Base-by-base conservation (phyloP, 2,888 invertebrate species). In the Odontothrips loti region DNA sequence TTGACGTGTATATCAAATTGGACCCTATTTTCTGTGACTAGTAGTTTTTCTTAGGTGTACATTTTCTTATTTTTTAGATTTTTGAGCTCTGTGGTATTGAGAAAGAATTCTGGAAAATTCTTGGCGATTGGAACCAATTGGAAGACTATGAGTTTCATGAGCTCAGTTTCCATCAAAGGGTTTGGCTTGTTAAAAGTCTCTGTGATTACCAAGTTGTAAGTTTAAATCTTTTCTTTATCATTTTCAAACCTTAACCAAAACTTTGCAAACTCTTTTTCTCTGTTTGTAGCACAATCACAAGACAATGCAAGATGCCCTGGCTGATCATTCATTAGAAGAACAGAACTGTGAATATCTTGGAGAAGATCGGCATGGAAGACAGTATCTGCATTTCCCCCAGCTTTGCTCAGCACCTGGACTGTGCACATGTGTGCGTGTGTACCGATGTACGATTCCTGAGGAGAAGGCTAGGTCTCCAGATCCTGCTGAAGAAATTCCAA, bases 181-280 rank as follows among this genome's bases (percentile, higher is more conserved):
- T 90, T 12, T 91, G 90, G 90, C 86, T 91, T 75, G 84, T 91
- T 68, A 91, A 91, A 86, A 87, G 89, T 63, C 86, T 91, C 78
- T 91, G 91, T 87, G 91, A 91, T 84, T 82, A 83, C 81, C 75
- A 83, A 15, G 79, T 83, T 81, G 85, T 85, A 83, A 83, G 84
- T 83, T 20, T 23, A n/a, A 78, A 29, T 20, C 47, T 48, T 3
- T 23, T 80, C n/a, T 80, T 29, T 79, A 58, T 12, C 68, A 29
- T 20, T 34, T 43, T 23, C 17, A 79, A 68, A 43, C 47, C 20
- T 47, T 27, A 79, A 68, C 58, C 0, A 58, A 6, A 11, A 58
- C 0, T 58, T 2, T 15, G 6, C 17, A 20, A 27, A 47, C 81
- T 81, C 9, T 79, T 63, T 27, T 80, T 79, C 47, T 79, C 83